Conservation (phyloP, 2,797 vertebrate genomes). For the Hirundo rustica region DNA sequence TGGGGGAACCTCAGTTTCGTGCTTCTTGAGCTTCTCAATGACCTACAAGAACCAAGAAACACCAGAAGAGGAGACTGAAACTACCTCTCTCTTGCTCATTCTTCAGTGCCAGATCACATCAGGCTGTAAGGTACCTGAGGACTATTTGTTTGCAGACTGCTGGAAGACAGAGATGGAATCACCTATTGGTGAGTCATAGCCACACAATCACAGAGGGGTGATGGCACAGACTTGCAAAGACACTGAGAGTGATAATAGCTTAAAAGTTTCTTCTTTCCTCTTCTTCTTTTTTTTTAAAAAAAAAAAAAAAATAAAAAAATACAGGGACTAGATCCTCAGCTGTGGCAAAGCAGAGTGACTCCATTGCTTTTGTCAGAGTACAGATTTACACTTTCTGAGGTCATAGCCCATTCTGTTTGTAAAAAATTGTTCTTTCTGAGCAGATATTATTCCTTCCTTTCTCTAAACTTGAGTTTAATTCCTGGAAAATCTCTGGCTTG, state of each 20-base stretch:
- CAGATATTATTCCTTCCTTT: neutral
- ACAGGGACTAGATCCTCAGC: neutral
- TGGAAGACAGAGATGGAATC: neutral
- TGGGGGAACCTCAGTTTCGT: neutral
- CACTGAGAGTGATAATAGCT: neutral
- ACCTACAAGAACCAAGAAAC: neutral
- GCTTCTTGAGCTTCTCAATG: neutral
- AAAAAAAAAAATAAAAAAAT: neutral
- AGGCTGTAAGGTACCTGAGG: neutral
- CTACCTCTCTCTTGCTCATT: neutral
- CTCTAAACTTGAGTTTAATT: neutral
- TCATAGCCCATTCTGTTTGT: neutral
- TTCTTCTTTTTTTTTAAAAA: neutral
- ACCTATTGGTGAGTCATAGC: slow-evolving; percentile 24
- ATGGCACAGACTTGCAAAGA: neutral
- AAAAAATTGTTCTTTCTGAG: neutral
- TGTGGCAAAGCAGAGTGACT: neutral
- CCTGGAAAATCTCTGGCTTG: neutral
- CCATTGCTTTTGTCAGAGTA: neutral
- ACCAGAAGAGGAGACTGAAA: neutral
- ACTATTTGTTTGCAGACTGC: neutral
- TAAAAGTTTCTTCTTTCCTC: neutral
- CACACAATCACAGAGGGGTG: neutral
- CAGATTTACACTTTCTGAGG: neutral
- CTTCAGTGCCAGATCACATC: slow-evolving; percentile 23